These are phyloP conservation scores for Strigops habroptila DNA, from an alignment of 2,113 vertebrate species.

Conservation along the genomic window DNA sequence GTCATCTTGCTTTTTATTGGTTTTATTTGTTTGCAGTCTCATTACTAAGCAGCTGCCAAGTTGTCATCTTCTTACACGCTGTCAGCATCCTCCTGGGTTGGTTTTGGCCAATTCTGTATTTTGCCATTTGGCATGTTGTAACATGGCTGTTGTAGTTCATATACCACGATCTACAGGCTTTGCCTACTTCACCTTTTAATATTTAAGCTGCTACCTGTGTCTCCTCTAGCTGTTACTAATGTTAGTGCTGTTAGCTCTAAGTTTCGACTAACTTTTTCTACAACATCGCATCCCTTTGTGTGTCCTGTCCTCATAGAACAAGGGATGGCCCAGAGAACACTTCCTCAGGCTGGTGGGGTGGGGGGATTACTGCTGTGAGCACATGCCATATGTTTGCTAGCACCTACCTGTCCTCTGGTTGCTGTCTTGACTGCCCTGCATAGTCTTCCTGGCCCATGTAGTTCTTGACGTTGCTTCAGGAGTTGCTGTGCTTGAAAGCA, in stretches of 20 bases:
- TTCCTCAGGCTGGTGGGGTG: fast-evolving
- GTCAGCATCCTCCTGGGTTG: background rate
- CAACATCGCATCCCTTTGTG: fast-evolving
- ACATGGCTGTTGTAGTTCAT: background rate
- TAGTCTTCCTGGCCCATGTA: background rate
- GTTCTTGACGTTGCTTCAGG: background rate
- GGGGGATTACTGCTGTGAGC: background rate
- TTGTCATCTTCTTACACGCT: fast-evolving
- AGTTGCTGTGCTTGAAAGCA: background rate
- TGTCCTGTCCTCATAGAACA: background rate
- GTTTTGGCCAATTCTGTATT: background rate
- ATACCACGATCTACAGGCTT: background rate
- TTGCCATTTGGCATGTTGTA: background rate
- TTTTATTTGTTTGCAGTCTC: background rate
- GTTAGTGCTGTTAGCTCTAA: background rate
- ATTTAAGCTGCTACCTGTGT: background rate
- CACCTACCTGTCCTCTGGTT: background rate
- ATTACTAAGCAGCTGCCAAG: background rate
- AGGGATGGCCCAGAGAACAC: fast-evolving
- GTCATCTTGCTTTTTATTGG: background rate
- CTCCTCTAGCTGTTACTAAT: background rate
- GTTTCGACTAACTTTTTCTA: background rate
- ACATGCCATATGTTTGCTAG: fast-evolving
- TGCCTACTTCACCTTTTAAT: background rate
- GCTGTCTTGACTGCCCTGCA: background rate